A percentile compares a stretch with the other conserved stretches of the same genome.
Evolutionary conservation across 2,113 vertebrate genomes (phyloP).

Genomic region (Myotis brandtii): DNA sequence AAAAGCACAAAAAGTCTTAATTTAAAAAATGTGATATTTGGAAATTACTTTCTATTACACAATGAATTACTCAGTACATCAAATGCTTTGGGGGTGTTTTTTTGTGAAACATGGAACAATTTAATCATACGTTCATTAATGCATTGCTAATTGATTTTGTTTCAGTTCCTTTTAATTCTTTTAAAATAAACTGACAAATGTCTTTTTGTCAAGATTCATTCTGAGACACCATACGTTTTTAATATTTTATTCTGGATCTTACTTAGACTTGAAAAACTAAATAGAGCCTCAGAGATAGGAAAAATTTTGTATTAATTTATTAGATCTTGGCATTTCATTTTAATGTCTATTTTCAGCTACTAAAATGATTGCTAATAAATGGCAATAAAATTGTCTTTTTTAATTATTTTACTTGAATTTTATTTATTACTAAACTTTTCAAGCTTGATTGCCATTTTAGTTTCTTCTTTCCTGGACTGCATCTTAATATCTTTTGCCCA

Average conservation of each 20-base stretch:
- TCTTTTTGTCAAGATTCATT: conserved; percentile 50
- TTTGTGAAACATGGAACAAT: conserved; percentile 65
- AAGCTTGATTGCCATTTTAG: neutral
- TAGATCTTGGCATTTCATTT: conserved; percentile 51
- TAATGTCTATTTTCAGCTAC: conserved; percentile 40
- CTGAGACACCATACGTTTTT: conserved; percentile 38
- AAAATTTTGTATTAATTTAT: neutral
- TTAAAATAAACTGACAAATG: conserved; percentile 69
- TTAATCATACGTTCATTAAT: conserved; percentile 69
- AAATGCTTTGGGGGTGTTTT: conserved; percentile 17
- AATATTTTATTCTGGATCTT: conserved; percentile 61
- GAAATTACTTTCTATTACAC: conserved; percentile 72
- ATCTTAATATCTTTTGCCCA: neutral
- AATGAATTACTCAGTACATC: conserved; percentile 69
- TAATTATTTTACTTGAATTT: conserved; percentile 39
- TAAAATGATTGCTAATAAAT: neutral
- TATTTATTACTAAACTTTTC: conserved; percentile 20
- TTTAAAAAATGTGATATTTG: conserved; percentile 67
- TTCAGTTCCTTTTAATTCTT: conserved; percentile 71
- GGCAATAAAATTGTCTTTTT: neutral
- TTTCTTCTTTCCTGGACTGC: neutral
- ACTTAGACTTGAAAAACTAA: conserved; percentile 60
- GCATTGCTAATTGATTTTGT: conserved; percentile 73
- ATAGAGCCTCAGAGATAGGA: neutral
- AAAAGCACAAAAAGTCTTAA: conserved; percentile 65